Evolutionary conservation across 2,113 vertebrate genomes (phyloP).

Genomic region (Calidris pugnax): DNA sequence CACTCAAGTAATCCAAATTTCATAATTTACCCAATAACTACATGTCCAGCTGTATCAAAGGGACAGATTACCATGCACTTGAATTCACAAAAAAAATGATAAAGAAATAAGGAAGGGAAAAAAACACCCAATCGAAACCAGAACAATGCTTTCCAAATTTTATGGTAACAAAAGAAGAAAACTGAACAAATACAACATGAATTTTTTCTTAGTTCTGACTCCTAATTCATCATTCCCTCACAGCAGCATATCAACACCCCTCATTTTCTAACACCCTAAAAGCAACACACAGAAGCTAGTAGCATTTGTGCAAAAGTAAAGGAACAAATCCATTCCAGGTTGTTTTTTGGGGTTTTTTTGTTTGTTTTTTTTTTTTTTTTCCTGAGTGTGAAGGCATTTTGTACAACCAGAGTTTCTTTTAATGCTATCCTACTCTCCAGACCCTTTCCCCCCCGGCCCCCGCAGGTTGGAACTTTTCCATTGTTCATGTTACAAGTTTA

Average conservation of each 20-base stretch:
- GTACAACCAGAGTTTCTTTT: not conserved
- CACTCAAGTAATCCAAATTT: not conserved
- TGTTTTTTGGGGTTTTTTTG: not conserved
- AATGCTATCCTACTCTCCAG: not conserved
- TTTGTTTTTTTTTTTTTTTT: not conserved
- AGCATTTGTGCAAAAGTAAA: conserved; percentile 57
- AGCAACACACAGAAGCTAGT: conserved; percentile 19
- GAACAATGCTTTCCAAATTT: not conserved
- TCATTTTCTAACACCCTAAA: conserved; percentile 66
- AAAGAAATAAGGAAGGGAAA: not conserved
- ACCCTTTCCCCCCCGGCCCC: not conserved
- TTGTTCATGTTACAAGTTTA: not conserved
- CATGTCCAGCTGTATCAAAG: not conserved
- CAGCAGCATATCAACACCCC: conserved; percentile 14
- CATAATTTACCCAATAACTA: not conserved
- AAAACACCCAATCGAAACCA: rapidly evolving
- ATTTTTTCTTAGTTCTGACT: conserved; percentile 34
- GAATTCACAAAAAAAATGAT: not conserved
- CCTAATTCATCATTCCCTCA: conserved; percentile 7
- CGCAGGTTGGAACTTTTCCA: not conserved
- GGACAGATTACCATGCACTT: not conserved
- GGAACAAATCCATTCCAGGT: not conserved
- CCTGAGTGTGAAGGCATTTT: conserved; percentile 14
- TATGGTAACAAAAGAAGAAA: conserved; percentile 11
- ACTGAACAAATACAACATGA: not conserved